Evolutionary conservation across 2,888 invertebrate genomes (phyloP).

Genomic region (Eupelmus urozonus): DNA sequence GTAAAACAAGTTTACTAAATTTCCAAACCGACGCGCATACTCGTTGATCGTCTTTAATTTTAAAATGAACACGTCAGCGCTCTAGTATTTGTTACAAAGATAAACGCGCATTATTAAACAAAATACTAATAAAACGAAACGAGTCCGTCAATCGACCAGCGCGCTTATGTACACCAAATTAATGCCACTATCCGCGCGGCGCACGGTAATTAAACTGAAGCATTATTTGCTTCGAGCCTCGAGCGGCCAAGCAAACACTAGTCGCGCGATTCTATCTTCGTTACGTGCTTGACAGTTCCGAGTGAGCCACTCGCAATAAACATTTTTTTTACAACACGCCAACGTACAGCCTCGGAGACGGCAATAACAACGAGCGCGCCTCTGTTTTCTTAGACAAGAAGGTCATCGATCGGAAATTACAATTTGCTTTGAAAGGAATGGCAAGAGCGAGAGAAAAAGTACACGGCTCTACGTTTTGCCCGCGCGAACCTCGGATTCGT

Average conservation of each 20-base stretch:
- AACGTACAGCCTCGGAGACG: no score
- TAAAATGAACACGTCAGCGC: no score
- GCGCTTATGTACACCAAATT: neutral
- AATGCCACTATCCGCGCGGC: no score
- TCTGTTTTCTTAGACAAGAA: constrained; percentile 1
- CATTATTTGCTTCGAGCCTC: constrained; percentile 12
- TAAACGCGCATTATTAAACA: no score
- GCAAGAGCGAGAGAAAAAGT: neutral
- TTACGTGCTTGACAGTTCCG: neutral
- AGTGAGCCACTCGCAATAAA: constrained; percentile 10
- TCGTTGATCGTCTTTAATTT: no score
- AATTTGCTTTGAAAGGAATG: no score
- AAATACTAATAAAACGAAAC: no score
- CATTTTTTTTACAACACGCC: constrained; percentile 12
- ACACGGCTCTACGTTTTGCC: no score
- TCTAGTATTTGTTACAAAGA: no score
- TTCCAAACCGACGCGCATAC: no score
- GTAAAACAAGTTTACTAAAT: no score
- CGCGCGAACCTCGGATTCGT: constrained; percentile 36
- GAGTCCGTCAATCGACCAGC: constrained; percentile 5
- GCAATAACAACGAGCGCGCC: neutral
- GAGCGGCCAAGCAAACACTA: constrained; percentile 5
- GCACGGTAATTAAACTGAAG: constrained; percentile 28
- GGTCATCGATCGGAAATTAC: neutral
- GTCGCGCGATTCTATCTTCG: constrained; percentile 6